Base-by-base conservation (phyloP, 2,888 invertebrate genomes). In the Polymixis flavicincta region DNA sequence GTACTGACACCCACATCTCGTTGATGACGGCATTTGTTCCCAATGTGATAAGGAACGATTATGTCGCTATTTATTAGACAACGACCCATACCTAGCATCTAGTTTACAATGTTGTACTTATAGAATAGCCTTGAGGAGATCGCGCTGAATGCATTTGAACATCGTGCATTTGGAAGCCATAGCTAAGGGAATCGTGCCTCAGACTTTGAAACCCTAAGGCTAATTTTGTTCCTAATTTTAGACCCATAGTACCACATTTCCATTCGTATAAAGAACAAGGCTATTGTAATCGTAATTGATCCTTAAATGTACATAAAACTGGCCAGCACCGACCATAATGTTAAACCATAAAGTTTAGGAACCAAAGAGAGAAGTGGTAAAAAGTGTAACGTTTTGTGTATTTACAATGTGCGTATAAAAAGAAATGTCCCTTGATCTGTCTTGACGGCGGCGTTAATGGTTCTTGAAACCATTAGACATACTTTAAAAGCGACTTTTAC, bases 381-480 rank as follows among this genome's bases (percentile, higher is more conserved):
- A 82, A 83, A 73, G 60, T 68, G n/a, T 54, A 75, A 65, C 50
- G 80, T 71, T 61, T 74, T 80, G 83, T 83, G 61, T 83, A 75
- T 75, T 79, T 79, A 73, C 60, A 73, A 80, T 66, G 76, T 54
- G 70, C 57, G 25, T 73, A 80, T 64, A 80, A 83, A 83, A 82
- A 71, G 42, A 66, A 79, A 83, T 79, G 70, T 50, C 76, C 68
- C 80, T 83, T 83, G 82, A 83, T 83, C 72, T 78, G 76, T 80
- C 76, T 85, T 76, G 72, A 78, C 71, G 78, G 64, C 13, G 54
- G 67, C 64, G 82, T 86, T 86, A 78, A 86, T 86, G 52, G 74
- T 84, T 86, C 78, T 80, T 32, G 37, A 77, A 86, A 84, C 85
- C 78, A 80, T 86, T 82, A 78, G 82, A 66, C 75, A 76, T 74